A percentile compares a stretch with the other conserved stretches of the same genome.
Conservation (phyloP, 2,797 vertebrate species). For the Arctocebus calabarensis region DNA sequence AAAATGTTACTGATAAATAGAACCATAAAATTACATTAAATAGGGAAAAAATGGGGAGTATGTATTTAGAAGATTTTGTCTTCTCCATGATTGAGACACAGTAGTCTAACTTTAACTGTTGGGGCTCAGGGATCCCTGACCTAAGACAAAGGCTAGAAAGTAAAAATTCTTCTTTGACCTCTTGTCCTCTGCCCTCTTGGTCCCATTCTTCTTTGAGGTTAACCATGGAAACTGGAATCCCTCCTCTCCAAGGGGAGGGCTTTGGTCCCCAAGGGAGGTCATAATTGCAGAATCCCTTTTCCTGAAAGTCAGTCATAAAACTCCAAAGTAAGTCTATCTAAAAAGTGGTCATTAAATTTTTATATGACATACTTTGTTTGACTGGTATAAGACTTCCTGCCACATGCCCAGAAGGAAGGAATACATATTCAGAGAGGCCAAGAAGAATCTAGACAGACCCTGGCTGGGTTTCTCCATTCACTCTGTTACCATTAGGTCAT, state of each 20-base stretch:
- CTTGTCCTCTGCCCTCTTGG: not conserved
- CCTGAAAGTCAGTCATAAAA: not conserved
- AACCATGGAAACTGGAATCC: not conserved
- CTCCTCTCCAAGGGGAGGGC: not conserved
- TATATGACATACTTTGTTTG: not conserved
- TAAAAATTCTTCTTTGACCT: not conserved
- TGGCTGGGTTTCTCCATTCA: not conserved
- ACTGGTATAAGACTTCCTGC: not conserved
- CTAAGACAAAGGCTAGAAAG: not conserved
- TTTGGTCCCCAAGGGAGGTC: not conserved
- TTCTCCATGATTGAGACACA: slow-evolving; percentile 46
- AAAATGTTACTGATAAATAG: slow-evolving; percentile 73
- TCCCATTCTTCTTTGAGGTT: not conserved
- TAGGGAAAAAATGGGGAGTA: slow-evolving; percentile 52
- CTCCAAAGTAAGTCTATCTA: not conserved
- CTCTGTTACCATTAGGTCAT: not conserved
- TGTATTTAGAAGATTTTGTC: slow-evolving; percentile 71
- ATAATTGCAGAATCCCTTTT: not conserved
- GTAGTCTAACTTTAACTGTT: not conserved
- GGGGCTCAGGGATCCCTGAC: not conserved
- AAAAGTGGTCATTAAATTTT: not conserved
- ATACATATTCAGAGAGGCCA: not conserved
- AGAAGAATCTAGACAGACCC: not conserved
- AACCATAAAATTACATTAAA: slow-evolving; percentile 79
- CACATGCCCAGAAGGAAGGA: not conserved